Evolutionary conservation across 2,797 vertebrate genomes (phyloP).

Genomic region (Falco rusticolus): DNA sequence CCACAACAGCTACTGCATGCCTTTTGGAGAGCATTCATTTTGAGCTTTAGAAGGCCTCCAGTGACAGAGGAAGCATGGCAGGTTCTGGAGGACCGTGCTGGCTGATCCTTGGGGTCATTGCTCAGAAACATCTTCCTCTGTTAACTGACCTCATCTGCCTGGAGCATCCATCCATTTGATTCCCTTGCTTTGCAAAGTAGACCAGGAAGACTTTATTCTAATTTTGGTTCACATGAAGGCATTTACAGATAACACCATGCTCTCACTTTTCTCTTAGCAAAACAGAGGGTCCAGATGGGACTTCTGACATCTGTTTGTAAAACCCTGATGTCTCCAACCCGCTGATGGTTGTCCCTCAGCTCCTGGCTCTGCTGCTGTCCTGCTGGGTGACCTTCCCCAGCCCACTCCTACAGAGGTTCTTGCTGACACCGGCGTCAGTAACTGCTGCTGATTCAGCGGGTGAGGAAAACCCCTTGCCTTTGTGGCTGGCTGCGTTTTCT

Average conservation of each 20-base stretch:
- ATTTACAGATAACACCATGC: not conserved
- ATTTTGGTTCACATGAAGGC: not conserved
- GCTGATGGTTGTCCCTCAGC: no score
- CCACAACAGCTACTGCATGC: fast-evolving
- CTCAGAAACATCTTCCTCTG: not conserved
- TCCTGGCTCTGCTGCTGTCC: not conserved
- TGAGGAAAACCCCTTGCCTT: not conserved
- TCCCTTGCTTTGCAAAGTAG: no score
- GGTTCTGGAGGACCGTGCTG: not conserved
- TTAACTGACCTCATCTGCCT: no score
- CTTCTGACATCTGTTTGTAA: not conserved
- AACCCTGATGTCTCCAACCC: fast-evolving
- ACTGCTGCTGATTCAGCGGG: not conserved
- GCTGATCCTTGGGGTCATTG: fast-evolving
- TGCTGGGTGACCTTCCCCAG: not conserved
- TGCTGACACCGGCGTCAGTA: fast-evolving
- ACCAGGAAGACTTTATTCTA: not conserved
- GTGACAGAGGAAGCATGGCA: fast-evolving
- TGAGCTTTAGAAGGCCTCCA: fast-evolving
- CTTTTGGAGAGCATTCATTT: no score
- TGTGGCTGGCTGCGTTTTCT: not conserved
- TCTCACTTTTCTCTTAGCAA: not conserved
- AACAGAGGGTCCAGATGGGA: not conserved
- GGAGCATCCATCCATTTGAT: not conserved
- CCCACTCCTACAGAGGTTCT: not conserved